phyloP scores from a whole-genome alignment of 2,888 invertebrate species.

The Labia minor region DNA sequence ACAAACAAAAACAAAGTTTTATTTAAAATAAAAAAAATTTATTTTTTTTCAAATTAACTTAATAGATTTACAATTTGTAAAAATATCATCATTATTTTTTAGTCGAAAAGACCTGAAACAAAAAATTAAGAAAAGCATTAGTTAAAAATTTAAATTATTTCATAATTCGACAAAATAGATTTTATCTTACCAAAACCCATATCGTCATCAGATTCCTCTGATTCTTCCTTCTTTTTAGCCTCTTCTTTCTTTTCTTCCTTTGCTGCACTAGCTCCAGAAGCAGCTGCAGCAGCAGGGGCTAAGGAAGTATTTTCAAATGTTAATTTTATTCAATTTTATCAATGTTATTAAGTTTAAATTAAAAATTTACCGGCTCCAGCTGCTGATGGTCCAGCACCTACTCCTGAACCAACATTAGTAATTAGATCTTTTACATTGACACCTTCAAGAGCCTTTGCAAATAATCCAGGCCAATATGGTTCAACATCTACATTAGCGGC shows the following conservation, averaged over 20 bases:
- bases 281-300: slow-evolving; percentile 53
- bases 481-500: slow-evolving; percentile 94
- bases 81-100: slow-evolving; percentile 32
- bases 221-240: slow-evolving; percentile 67
- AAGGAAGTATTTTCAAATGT: slow-evolving; percentile 42
- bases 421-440: slow-evolving; percentile 87
- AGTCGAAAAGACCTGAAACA: slow-evolving; percentile 66
- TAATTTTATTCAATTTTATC: no score
- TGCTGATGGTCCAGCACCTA: slow-evolving; percentile 71
- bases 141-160: no score
- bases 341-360: background rate
- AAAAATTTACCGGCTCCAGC: slow-evolving; percentile 36
- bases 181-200: slow-evolving; percentile 77
- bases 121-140: slow-evolving; percentile 34
- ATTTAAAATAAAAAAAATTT: background rate
- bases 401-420: slow-evolving; percentile 85
- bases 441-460: slow-evolving; percentile 92
- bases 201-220: slow-evolving; percentile 79
- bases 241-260: slow-evolving; percentile 56
- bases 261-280: slow-evolving; percentile 52
- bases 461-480: slow-evolving; percentile 98
- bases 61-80: background rate
- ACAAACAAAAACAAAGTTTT: background rate
- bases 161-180: slow-evolving; percentile 20
- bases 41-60: background rate